These are phyloP conservation scores for Batillaria attramentaria DNA, from an alignment of 1,140 invertebrate genomes.

Conservation along the genomic window DNA sequence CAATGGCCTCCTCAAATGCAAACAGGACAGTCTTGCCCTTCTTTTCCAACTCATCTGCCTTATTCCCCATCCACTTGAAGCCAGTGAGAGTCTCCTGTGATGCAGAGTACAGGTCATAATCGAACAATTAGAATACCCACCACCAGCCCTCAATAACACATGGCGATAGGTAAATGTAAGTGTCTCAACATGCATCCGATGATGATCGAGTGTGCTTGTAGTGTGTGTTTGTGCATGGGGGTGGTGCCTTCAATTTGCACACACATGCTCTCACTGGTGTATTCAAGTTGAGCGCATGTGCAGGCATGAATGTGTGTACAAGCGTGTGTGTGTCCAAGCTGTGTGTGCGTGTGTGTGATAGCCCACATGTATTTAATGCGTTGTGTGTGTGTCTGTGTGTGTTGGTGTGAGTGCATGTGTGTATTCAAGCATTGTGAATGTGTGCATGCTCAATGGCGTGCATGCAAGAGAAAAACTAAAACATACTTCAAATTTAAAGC, in stretches of 20 bases:
- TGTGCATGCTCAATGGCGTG: no score
- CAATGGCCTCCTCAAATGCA: conserved; percentile 89
- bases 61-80: conserved; percentile 99
- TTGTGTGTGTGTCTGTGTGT: not conserved
- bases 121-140: not conserved
- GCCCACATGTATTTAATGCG: not conserved
- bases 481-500: conserved; percentile 84
- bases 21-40: conserved; percentile 84
- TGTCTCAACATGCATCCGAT: no score
- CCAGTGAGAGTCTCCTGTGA: conserved; percentile 94
- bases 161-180: no score
- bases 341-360: not conserved
- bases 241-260: no score
- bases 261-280: no score
- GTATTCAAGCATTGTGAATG: not conserved
- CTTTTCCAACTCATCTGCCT: conserved; percentile 80
- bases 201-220: no score
- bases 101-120: not conserved
- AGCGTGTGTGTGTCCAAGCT: not conserved
- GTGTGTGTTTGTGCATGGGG: no score
- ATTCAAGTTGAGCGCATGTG: not conserved
- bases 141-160: no score
- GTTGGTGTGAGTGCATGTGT: not conserved
- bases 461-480: no score
- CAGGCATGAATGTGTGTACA: not conserved